Evolutionary conservation across 30 jellyfish, hydroid and myxozoan species (phyloP).

Genomic region (Cassiopea xamachana): DNA sequence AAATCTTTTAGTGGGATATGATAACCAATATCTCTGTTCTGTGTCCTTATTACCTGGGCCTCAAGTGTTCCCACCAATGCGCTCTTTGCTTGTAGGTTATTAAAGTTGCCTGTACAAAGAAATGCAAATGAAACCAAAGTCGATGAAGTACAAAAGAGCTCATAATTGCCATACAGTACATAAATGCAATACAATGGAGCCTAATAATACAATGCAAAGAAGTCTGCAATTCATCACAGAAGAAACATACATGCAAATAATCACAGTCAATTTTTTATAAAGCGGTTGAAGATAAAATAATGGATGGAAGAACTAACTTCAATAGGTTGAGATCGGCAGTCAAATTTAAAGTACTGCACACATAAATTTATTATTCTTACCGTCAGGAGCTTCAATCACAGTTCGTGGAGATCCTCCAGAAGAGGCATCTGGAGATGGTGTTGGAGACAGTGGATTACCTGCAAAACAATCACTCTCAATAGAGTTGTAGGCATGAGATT

Average conservation of each 20-base stretch:
- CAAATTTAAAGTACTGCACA: background rate
- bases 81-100: background rate
- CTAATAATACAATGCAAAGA: too few species aligned
- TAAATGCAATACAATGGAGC: too few species aligned
- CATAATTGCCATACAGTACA: background rate
- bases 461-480: background rate
- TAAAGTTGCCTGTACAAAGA: background rate
- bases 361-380: background rate
- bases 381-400: background rate
- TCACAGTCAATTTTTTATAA: too few species aligned
- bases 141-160: background rate
- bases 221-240: too few species aligned
- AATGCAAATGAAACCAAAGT: background rate
- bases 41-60: background rate
- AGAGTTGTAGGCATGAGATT: too few species aligned
- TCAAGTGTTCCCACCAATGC: constrained; percentile 8
- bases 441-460: background rate
- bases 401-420: background rate
- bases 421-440: background rate
- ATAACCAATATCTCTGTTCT: constrained; percentile 24
- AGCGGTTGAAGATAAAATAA: too few species aligned
- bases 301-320: background rate
- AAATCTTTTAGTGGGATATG: constrained; percentile 15
- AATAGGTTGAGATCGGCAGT: background rate
- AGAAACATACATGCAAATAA: too few species aligned